Conservation (phyloP, 1,140 invertebrate species). For the Asobara japonica region DNA sequence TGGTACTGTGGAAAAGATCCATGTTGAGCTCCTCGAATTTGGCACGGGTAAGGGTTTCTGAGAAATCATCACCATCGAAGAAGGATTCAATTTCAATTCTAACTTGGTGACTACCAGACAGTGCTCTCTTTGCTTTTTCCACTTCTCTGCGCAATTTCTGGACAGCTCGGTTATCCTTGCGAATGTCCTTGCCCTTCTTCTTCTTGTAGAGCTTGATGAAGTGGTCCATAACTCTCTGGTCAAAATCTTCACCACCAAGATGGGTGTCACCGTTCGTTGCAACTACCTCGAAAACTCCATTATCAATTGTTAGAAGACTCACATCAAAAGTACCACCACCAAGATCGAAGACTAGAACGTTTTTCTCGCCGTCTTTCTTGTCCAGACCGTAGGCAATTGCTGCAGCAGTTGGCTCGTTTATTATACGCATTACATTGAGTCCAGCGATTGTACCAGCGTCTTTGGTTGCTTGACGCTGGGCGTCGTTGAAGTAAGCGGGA, state of each 20-base stretch:
- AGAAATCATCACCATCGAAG: constrained; percentile 99
- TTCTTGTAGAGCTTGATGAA: constrained; percentile 99
- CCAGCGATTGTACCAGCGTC: constrained; percentile 90
- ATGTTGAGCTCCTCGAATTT: constrained; percentile 99
- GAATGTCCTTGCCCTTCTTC: constrained; percentile 98
- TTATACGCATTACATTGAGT: constrained; percentile 97
- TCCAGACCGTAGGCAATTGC: constrained; percentile 99
- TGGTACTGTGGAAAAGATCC: constrained; percentile 97
- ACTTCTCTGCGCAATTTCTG: constrained; percentile 97
- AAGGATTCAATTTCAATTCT: constrained; percentile 99
- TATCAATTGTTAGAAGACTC: constrained; percentile 98
- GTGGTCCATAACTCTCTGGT: constrained; percentile 98
- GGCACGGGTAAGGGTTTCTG: constrained; percentile 97
- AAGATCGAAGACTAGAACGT: constrained; percentile 98
- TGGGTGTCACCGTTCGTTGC: constrained; percentile 99
- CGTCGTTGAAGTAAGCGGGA: constrained; percentile 98
- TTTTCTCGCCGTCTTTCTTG: constrained; percentile 99
- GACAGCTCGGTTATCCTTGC: constrained; percentile 94
- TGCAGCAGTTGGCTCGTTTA: constrained; percentile 99
- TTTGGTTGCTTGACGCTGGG: constrained; percentile 95
- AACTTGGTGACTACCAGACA: constrained; percentile 95
- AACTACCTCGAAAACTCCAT: constrained; percentile 92
- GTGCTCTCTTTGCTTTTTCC: constrained; percentile 96
- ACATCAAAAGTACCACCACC: constrained; percentile 99
- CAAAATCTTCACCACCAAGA: constrained; percentile 98